These are phyloP conservation scores for Scotopteryx bipunctaria DNA, from an alignment of 2,888 invertebrate genomes.

Conservation along the genomic window DNA sequence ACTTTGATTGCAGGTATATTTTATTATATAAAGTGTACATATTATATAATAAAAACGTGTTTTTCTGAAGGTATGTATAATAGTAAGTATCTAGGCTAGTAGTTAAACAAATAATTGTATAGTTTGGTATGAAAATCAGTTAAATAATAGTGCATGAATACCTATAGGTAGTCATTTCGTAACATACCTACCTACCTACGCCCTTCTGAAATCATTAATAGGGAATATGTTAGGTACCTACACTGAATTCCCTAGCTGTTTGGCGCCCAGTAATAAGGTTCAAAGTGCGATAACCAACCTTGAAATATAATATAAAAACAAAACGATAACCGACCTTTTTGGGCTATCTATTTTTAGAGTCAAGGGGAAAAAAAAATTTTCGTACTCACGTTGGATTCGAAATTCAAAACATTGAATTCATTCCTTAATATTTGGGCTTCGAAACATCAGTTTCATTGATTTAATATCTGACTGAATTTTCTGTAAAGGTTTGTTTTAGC, in stretches of 20 bases:
- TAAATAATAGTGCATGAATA: too few species aligned
- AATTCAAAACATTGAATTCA: constrained; percentile 10
- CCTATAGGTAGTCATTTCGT: too few species aligned
- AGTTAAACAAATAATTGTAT: too few species aligned
- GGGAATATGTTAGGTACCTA: background rate
- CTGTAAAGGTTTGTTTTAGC: background rate
- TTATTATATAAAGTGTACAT: too few species aligned
- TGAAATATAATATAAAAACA: constrained; percentile 13
- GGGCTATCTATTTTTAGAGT: constrained; percentile 29
- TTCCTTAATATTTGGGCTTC: background rate
- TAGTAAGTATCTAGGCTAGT: too few species aligned
- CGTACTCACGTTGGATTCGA: constrained; percentile 23
- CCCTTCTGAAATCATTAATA: background rate
- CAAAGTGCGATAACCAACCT: constrained; percentile 28
- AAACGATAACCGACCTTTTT: constrained; percentile 9
- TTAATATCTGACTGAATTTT: background rate
- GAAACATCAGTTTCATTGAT: background rate
- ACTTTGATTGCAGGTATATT: too few species aligned
- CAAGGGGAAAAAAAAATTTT: background rate
- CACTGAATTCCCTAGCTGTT: background rate
- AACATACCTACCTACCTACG: background rate
- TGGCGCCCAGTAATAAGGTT: constrained; percentile 9
- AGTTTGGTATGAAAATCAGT: too few species aligned
- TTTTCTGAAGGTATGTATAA: too few species aligned
- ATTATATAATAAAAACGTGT: too few species aligned